phyloP scores from a whole-genome alignment of 2,888 invertebrate species.

The Drosophila quasianomalipes region DNA sequence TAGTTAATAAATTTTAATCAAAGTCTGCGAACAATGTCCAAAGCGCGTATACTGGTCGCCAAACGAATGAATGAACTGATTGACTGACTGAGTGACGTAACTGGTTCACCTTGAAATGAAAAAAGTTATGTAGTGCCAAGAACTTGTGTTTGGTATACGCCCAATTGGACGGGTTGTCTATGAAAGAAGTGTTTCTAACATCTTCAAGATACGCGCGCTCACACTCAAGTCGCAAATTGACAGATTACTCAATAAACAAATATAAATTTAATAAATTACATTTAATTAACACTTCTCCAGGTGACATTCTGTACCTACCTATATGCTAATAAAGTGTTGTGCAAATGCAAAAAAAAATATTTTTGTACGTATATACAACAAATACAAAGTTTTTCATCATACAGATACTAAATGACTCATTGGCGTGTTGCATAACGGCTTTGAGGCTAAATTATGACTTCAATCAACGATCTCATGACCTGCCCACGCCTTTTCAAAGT shows the following conservation, averaged over 20 bases:
- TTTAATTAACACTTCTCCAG: slow-evolving; percentile 55
- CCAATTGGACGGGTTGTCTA: slow-evolving; percentile 5
- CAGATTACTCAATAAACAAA: slow-evolving; percentile 44
- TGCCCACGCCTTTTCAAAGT: slow-evolving; percentile 59
- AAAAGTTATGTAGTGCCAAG: slow-evolving; percentile 25
- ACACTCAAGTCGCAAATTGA: slow-evolving; percentile 49
- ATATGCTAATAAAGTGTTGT: slow-evolving; percentile 57
- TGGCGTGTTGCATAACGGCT: slow-evolving; percentile 61
- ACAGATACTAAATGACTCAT: slow-evolving; percentile 57
- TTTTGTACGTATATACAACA: slow-evolving; percentile 14
- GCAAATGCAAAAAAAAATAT: slow-evolving; percentile 37
- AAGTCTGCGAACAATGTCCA: slow-evolving; percentile 58
- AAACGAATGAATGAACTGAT: slow-evolving; percentile 10
- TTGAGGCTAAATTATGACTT: slow-evolving; percentile 57
- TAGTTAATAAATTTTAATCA: slow-evolving; percentile 80
- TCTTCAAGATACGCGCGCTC: slow-evolving; percentile 18
- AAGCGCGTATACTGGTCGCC: slow-evolving; percentile 50
- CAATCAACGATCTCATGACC: slow-evolving; percentile 60
- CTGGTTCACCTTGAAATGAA: slow-evolving; percentile 68
- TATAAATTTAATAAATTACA: slow-evolving; percentile 66
- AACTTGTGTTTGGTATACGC: slow-evolving; percentile 24
- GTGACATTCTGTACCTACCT: slow-evolving; percentile 17
- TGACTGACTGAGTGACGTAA: slow-evolving; percentile 38
- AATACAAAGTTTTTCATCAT: slow-evolving; percentile 26
- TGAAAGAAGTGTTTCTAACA: slow-evolving; percentile 20